Evolutionary conservation across 2,888 invertebrate genomes (phyloP).

Genomic region (Coecobrya sp.): DNA sequence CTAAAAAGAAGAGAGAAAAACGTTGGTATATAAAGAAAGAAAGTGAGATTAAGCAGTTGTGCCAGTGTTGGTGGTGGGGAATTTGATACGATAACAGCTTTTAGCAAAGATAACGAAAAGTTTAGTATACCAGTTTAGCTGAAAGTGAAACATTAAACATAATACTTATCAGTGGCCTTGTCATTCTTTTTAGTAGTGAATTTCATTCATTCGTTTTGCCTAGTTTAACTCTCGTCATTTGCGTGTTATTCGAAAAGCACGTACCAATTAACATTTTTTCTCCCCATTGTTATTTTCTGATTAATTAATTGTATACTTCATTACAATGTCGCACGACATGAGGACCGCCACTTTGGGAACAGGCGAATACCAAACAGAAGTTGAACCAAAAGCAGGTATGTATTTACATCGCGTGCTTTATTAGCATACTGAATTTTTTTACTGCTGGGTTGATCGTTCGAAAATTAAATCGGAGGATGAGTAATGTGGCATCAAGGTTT

Average conservation of each 20-base stretch:
- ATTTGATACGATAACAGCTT: conserved; percentile 64
- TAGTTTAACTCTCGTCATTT: conserved; percentile 38
- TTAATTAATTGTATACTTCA: conserved; percentile 37
- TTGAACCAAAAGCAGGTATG: conserved; percentile 81
- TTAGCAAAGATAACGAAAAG: conserved; percentile 7
- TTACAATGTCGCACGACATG: conserved; percentile 66
- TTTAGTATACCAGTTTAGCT: conserved; percentile 17
- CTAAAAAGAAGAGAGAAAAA: not conserved
- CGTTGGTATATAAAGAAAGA: conserved; percentile 11
- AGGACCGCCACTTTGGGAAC: conserved; percentile 73
- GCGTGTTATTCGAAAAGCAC: conserved; percentile 12
- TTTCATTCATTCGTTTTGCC: conserved; percentile 72
- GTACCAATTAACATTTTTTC: conserved; percentile 63
- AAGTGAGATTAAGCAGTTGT: conserved; percentile 53
- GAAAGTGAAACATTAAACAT: conserved; percentile 70
- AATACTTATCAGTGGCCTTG: conserved; percentile 69
- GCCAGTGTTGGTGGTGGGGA: conserved; percentile 57
- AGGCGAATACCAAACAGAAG: conserved; percentile 80
- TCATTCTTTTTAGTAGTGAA: conserved; percentile 61
- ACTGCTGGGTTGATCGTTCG: not conserved
- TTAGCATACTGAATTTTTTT: not conserved
- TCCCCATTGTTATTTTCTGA: conserved; percentile 29
- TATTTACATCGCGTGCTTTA: not conserved
- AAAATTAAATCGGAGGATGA: conserved; percentile 58
- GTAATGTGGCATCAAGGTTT: conserved; percentile 59